Evolutionary conservation across 1,140 invertebrate genomes (phyloP).

Genomic region (Pseudomyrmex sp.): DNA sequence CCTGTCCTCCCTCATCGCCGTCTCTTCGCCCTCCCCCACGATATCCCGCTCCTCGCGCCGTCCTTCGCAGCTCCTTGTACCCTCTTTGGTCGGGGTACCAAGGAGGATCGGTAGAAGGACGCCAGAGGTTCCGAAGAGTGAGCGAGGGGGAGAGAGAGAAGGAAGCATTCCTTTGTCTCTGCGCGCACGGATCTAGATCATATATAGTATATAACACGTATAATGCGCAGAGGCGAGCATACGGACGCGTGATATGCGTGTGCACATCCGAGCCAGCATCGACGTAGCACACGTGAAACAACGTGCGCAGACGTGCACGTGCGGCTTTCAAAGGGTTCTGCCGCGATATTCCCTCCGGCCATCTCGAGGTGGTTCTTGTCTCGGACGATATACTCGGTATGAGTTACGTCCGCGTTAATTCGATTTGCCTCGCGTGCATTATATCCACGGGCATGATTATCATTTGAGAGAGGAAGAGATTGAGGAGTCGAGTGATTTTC

Average conservation of each 20-base stretch:
- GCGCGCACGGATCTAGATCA: slow-evolving; percentile 80
- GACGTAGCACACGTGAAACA: slow-evolving; percentile 1
- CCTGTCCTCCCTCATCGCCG: slow-evolving; percentile 69
- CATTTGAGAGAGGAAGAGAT: slow-evolving; percentile 7
- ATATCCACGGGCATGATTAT: slow-evolving; percentile 50
- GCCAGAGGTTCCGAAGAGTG: slow-evolving; percentile 64
- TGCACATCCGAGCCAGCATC: slow-evolving; percentile 13
- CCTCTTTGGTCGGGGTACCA: slow-evolving; percentile 76
- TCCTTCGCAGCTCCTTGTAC: slow-evolving; percentile 73
- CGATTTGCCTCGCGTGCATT: slow-evolving; percentile 54
- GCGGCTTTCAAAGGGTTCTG: slow-evolving; percentile 41
- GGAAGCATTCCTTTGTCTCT: slow-evolving; percentile 85
- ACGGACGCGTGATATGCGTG: slow-evolving; percentile 58
- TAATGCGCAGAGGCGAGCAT: slow-evolving; percentile 62
- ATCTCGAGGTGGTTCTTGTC: slow-evolving; percentile 50
- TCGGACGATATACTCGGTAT: slow-evolving; percentile 53
- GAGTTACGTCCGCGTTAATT: slow-evolving; percentile 61
- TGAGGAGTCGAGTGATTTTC: not conserved
- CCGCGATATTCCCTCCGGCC: slow-evolving; percentile 47
- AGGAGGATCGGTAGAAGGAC: slow-evolving; percentile 75
- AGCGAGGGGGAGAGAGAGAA: slow-evolving; percentile 64
- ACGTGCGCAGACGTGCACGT: slow-evolving; percentile 35
- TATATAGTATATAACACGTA: slow-evolving; percentile 72
- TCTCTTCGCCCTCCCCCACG: slow-evolving; percentile 48
- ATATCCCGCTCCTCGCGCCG: slow-evolving; percentile 65